Base-by-base conservation (phyloP, 2,888 invertebrate genomes). In the Eledone cirrhosa region DNA sequence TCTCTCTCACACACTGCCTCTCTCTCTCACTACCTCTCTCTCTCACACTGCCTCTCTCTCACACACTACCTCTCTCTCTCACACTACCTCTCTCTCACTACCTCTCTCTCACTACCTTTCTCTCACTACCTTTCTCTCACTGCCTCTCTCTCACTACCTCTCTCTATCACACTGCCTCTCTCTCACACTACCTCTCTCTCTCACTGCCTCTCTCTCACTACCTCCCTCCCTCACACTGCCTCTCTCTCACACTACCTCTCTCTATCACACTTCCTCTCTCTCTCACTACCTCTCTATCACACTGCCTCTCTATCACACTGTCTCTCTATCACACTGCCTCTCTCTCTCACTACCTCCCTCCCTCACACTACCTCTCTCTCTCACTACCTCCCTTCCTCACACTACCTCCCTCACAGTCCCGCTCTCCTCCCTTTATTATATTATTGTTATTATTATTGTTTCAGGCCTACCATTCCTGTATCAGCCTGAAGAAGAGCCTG, bases 401-500 rank as follows among this genome's bases (percentile, higher is more conserved):
- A 16, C 19, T 19, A 16, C 59, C 24, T 8, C 3, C 59, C 3
- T 24, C 5, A 22, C 8, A 7, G 0, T 59, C 16, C 59, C 59
- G 7, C 2, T 24, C 1, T 59, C 59, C 24, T 59, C 2, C 24
- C 59, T 14, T 59, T 3, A 16, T 53, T 19, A 16, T 33, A 3
- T 33, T 33, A 33, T 33, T 33, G 8, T 33, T 33, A 67, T 53
- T 41, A 77, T 13, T 78, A 74, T 65, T 75, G 31, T 85, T 92
- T 79, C 90, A 97, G 97, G 98, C 99, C 2, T 99, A 98, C 92
- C 99, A 99, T 91, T 99, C 99, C 0, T 95, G 94, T 86, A 92
- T 94, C 48, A 94, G 95, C 80, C 93, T 94, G 85, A 93, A 93
- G 78, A 93, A 94, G 86, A 92, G 93, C 47, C 93, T 98, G 77